Percentiles rank a stretch among this genome's conserved stretches.
Conservation (phyloP, 2,888 invertebrate species). For the Tinea trinotella region DNA sequence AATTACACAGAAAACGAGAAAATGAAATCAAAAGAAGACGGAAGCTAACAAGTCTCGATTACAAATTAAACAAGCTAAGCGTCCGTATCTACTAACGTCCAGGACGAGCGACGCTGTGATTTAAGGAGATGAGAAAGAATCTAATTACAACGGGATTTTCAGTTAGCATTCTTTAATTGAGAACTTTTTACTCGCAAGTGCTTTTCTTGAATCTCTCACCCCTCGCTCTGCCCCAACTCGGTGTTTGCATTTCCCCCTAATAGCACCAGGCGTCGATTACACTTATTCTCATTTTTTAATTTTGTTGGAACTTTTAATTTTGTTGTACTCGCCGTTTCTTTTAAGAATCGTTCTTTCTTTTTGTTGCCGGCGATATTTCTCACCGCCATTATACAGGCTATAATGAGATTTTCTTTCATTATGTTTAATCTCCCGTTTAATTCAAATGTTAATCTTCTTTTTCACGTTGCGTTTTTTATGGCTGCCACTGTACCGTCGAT, state of each 20-base stretch:
- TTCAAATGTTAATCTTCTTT: constrained; percentile 70
- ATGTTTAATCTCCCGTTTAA: constrained; percentile 73
- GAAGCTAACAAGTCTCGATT: constrained; percentile 67
- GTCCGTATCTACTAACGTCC: constrained; percentile 40
- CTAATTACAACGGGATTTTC: constrained; percentile 64
- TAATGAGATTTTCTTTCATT: constrained; percentile 74
- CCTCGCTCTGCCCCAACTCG: constrained; percentile 24
- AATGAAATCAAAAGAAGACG: constrained; percentile 58
- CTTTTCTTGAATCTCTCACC: constrained; percentile 24
- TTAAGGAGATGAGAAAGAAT: constrained; percentile 68
- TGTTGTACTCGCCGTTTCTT: constrained; percentile 64
- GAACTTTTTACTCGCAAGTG: constrained; percentile 39
- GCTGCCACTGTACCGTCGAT: constrained; percentile 48
- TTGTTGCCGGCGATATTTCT: constrained; percentile 57
- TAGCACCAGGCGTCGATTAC: constrained; percentile 64
- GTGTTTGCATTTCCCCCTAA: constrained; percentile 60
- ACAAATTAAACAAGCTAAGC: constrained; percentile 66
- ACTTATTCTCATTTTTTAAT: constrained; percentile 70
- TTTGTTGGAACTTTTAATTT: constrained; percentile 69
- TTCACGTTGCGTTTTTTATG: constrained; percentile 58
- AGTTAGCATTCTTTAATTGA: constrained; percentile 66
- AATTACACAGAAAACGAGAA: constrained; percentile 41
- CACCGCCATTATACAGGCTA: constrained; percentile 65
- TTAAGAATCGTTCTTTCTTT: constrained; percentile 49
- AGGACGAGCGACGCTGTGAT: constrained; percentile 32